These are phyloP conservation scores for Thereva unica DNA, from an alignment of 2,888 invertebrate species.

Conservation along the genomic window DNA sequence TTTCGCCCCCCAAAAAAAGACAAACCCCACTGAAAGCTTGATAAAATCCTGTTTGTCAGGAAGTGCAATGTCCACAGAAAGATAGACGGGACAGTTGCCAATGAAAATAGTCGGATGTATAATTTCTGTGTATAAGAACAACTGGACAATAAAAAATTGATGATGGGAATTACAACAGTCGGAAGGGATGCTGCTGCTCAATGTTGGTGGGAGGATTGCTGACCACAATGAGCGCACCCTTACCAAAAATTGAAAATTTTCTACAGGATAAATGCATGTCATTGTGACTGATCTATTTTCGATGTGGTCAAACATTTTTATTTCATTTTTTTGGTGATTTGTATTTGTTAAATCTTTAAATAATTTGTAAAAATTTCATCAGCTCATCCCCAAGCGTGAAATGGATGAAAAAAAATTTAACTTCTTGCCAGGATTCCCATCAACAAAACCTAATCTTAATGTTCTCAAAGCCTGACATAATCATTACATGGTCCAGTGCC, in stretches of 20 bases:
- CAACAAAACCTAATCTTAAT: conserved; percentile 21
- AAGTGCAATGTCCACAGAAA: conserved; percentile 24
- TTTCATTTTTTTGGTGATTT: no score
- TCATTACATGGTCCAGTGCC: conserved; percentile 9
- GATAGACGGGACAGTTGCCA: not conserved
- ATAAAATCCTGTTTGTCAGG: conserved; percentile 15
- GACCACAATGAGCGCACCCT: conserved; percentile 21
- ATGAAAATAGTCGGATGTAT: not conserved
- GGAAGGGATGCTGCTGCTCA: conserved; percentile 23
- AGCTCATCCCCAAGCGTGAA: not conserved
- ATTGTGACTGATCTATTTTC: no score
- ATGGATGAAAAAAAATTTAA: conserved; percentile 7
- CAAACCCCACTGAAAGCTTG: no score
- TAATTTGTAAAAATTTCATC: not conserved
- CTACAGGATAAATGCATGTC: no score
- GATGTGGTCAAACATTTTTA: no score
- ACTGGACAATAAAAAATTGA: conserved; percentile 37
- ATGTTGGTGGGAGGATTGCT: conserved; percentile 1
- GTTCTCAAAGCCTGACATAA: not conserved
- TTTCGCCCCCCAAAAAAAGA: conserved; percentile 8
- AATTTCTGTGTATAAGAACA: conserved; percentile 9
- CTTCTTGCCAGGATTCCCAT: conserved; percentile 16
- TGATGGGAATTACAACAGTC: conserved; percentile 37
- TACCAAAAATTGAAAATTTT: not conserved
- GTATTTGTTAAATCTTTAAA: no score